These are phyloP conservation scores for Poecilia picta DNA, from an alignment of 2,797 vertebrate genomes.

Conservation along the genomic window DNA sequence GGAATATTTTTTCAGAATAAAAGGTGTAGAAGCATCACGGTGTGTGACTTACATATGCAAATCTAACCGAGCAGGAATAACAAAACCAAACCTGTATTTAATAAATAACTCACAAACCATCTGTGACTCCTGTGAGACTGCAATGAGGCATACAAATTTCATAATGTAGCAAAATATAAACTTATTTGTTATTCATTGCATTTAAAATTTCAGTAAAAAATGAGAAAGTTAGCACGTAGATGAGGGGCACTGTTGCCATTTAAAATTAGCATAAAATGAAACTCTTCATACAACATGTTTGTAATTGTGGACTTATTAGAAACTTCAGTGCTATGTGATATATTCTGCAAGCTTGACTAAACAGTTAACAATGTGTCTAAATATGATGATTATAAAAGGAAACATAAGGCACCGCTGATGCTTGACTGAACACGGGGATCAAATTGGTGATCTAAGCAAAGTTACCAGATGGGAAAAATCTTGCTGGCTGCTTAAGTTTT, in stretches of 20 bases:
- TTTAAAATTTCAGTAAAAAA: background rate
- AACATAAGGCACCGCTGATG: slow-evolving; percentile 26
- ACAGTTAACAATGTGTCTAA: slow-evolving; percentile 25
- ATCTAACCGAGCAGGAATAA: background rate
- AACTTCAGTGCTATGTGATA: slow-evolving; percentile 7
- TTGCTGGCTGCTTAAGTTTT: slow-evolving; percentile 2
- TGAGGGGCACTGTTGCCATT: background rate
- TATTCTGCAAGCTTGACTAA: slow-evolving; percentile 28
- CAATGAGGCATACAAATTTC: background rate
- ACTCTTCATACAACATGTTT: background rate
- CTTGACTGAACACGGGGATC: slow-evolving; percentile 24
- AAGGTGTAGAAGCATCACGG: background rate
- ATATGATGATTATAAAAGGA: slow-evolving; percentile 17
- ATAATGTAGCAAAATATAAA: background rate
- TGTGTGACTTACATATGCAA: background rate
- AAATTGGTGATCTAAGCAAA: slow-evolving; percentile 23
- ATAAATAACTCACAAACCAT: background rate
- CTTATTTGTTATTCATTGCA: background rate
- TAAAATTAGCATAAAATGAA: background rate
- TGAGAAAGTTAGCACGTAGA: background rate
- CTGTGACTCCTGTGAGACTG: background rate
- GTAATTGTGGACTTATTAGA: too few species aligned
- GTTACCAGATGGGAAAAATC: slow-evolving; percentile 5
- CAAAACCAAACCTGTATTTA: background rate
- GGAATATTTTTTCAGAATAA: background rate